Evolutionary conservation across 2,888 invertebrate genomes (phyloP).

Genomic region (Camptogramma bilineatum): DNA sequence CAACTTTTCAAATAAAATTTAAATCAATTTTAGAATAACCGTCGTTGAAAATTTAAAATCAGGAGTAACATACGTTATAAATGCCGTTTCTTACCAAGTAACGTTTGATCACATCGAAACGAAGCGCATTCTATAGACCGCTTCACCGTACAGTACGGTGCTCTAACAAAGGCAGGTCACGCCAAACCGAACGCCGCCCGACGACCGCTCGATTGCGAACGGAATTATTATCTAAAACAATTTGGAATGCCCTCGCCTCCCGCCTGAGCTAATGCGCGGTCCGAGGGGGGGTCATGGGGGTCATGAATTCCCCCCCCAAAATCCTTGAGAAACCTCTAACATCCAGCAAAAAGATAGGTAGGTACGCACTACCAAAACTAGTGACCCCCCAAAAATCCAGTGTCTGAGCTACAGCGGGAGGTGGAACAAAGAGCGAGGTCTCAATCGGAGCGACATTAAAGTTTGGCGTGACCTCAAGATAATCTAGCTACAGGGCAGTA

Average conservation of each 20-base stretch:
- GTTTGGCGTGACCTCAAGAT: slow-evolving; percentile 15
- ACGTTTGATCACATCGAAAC: slow-evolving; percentile 32
- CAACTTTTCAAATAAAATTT: slow-evolving; percentile 34
- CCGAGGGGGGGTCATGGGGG: too few species aligned
- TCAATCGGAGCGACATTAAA: slow-evolving; percentile 8
- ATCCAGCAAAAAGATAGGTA: too few species aligned
- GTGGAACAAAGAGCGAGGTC: background rate
- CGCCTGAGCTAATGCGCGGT: too few species aligned
- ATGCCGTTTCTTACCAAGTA: slow-evolving; percentile 31
- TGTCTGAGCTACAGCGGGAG: too few species aligned
- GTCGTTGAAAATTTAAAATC: slow-evolving; percentile 32
- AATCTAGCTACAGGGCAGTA: slow-evolving; percentile 26
- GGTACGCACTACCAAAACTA: too few species aligned
- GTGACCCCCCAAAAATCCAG: too few species aligned
- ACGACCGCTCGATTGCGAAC: background rate
- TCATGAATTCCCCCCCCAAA: too few species aligned
- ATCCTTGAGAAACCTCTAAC: background rate
- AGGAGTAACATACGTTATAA: slow-evolving; percentile 27
- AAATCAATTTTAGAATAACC: slow-evolving; percentile 26
- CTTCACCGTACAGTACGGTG: slow-evolving; percentile 18
- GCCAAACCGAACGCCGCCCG: background rate
- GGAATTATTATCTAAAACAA: background rate
- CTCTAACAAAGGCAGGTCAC: slow-evolving; percentile 8
- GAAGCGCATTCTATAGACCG: slow-evolving; percentile 29
- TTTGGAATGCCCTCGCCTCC: too few species aligned